phyloP scores from a whole-genome alignment of 2,113 vertebrate species.

The Neoarius graeffei region DNA sequence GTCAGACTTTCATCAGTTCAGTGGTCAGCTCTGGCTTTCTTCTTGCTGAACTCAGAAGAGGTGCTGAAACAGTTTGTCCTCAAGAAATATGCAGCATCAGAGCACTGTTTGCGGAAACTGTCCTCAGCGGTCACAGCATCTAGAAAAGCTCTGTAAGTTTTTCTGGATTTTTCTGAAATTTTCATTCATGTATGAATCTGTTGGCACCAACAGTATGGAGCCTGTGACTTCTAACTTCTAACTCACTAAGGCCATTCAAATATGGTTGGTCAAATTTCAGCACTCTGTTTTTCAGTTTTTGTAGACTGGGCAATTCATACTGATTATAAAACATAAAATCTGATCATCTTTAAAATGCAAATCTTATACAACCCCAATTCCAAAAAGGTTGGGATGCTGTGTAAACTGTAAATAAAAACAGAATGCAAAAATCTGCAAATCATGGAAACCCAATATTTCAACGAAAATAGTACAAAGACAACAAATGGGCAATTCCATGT shows the following conservation, averaged over 20 bases:
- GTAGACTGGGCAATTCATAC: neutral
- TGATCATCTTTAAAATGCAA: too few species aligned
- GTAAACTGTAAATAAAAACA: too few species aligned
- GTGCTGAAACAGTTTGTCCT: constrained; percentile 9
- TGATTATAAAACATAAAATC: too few species aligned
- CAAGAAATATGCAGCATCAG: neutral
- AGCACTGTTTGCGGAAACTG: neutral
- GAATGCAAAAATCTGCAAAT: too few species aligned
- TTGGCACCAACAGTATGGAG: neutral
- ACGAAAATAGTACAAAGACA: too few species aligned
- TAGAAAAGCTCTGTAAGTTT: constrained; percentile 24
- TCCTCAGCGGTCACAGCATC: neutral
- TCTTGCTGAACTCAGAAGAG: constrained; percentile 17
- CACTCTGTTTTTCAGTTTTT: neutral
- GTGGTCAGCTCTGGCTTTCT: constrained; percentile 29
- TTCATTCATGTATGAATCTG: neutral
- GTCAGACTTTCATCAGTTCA: constrained; percentile 11
- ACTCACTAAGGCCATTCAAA: too few species aligned
- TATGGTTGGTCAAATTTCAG: neutral
- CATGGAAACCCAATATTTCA: too few species aligned
- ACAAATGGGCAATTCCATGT: too few species aligned
- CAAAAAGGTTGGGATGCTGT: too few species aligned
- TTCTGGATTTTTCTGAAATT: neutral
- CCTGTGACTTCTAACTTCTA: too few species aligned
- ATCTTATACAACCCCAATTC: too few species aligned